Evolutionary conservation across 2,797 vertebrate genomes (phyloP), one percentile per base, ranked within the genome.

Genomic region (Balearica regulorum): DNA sequence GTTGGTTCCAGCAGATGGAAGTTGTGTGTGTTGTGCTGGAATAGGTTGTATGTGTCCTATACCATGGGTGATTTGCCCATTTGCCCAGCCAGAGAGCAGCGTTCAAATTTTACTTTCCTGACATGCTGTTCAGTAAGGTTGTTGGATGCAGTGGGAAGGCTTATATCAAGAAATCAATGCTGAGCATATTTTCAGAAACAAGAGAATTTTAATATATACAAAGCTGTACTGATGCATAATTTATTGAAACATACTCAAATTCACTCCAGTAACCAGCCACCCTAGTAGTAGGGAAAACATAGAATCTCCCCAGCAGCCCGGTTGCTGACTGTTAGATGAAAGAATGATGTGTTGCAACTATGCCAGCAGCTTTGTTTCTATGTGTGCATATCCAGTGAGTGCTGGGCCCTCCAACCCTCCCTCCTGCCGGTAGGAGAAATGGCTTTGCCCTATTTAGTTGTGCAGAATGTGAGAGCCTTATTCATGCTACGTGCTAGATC

Each of bases 201-300:
- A 90, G 44, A 83, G 87, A 82, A 86, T 98, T 98, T 98, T 98
- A 98, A 98, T 98, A 96, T 97, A 98, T 98, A 98, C 98, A 98
- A 98, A 98, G 98, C 98, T 97, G 29, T 96, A 54, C 90, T 91
- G 83, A 91, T 96, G 80, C 83, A 58, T 96, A 96, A 97, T 94
- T 95, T 81, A 60, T 70, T 97, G 86, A 95, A 96, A 76, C 44
- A 93, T 90, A 96, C 54, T 97, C 96, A 97, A 97, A 97, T 96
- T 98, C 98, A 98, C 98, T 98, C 98, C 98, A 85, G 94, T 97
- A 97, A 97, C 85, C 96, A 97, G 95, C 97, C 92, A 95, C 95
- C 94, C 33, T 97, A 98, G 97, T 92, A 93, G 96, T 96, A 98
- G 98, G 98, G 94, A 98, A 96, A 96, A 96, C 60, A 3, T 96